A percentile compares a stretch with the other conserved stretches of the same genome.
These are phyloP conservation scores for Rhabdornis inornatus DNA, from an alignment of 2,113 vertebrate species.

Conservation along the genomic window DNA sequence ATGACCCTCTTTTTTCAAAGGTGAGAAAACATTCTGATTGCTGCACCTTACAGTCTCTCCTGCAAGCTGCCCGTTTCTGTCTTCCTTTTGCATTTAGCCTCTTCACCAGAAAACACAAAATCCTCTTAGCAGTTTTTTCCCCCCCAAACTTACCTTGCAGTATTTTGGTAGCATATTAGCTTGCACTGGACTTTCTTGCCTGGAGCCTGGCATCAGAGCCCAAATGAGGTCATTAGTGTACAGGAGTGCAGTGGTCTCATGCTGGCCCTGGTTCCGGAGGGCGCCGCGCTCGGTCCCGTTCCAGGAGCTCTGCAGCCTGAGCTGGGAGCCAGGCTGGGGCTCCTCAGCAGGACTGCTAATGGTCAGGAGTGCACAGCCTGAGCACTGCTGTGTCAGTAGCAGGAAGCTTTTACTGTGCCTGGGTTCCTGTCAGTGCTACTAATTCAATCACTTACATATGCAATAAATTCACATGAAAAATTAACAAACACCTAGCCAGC, in stretches of 20 bases:
- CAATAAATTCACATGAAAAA: constrained; percentile 71
- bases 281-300: neutral
- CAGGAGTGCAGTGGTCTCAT: constrained; percentile 7
- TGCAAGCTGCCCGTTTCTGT: neutral
- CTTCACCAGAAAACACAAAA: neutral
- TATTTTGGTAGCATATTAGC: constrained; percentile 68
- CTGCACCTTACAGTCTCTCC: neutral
- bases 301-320: constrained; percentile 3
- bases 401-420: constrained; percentile 69
- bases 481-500: constrained; percentile 54
- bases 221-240: neutral
- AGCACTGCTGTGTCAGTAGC: constrained; percentile 56
- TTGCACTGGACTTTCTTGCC: constrained; percentile 13
- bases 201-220: constrained; percentile 26
- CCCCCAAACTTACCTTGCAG: constrained; percentile 58
- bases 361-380: constrained; percentile 13
- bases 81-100: neutral
- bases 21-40: neutral
- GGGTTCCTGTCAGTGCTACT: constrained; percentile 67
- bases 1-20: neutral
- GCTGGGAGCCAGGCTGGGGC: neutral
- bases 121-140: neutral
- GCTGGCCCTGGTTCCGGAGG: neutral
- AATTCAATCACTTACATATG: constrained; percentile 66
- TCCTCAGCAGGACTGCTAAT: neutral